These are phyloP conservation scores for Diloba caeruleocephala DNA, from an alignment of 2,888 invertebrate genomes.

Conservation along the genomic window DNA sequence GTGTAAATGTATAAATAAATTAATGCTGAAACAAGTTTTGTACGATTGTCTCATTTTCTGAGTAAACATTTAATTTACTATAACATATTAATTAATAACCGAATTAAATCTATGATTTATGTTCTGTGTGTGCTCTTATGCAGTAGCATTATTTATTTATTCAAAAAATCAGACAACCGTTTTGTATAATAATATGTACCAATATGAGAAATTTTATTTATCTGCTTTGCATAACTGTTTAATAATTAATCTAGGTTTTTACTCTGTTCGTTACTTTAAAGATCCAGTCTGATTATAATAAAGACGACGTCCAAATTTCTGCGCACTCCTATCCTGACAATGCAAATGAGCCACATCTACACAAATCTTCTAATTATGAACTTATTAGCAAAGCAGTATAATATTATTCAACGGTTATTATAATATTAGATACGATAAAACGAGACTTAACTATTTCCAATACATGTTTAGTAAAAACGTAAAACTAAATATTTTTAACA, in stretches of 20 bases:
- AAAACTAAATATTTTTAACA: no score
- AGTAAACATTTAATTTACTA: conserved; percentile 37
- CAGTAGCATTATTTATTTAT: conserved; percentile 42
- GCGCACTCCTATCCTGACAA: no score
- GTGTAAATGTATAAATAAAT: conserved; percentile 86
- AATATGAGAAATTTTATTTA: conserved; percentile 81
- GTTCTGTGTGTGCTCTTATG: conserved; percentile 4
- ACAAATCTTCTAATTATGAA: no score
- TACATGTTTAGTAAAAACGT: no score
- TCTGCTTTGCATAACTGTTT: conserved; percentile 82
- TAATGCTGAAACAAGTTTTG: conserved; percentile 75
- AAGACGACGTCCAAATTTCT: conserved; percentile 1
- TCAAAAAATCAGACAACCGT: conserved; percentile 73
- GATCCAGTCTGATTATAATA: background rate
- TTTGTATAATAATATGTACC: conserved; percentile 76
- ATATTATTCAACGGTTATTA: no score
- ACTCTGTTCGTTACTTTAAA: conserved; percentile 69
- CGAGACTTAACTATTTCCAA: no score
- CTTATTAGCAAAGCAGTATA: no score
- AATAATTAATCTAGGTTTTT: conserved; percentile 71
- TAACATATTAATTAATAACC: conserved; percentile 2
- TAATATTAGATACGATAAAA: no score
- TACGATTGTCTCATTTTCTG: conserved; percentile 73
- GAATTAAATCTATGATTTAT: conserved; percentile 16
- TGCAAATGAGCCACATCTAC: no score